These are phyloP conservation scores for Agonopterix arenella DNA, from an alignment of 2,888 invertebrate genomes.

Conservation along the genomic window DNA sequence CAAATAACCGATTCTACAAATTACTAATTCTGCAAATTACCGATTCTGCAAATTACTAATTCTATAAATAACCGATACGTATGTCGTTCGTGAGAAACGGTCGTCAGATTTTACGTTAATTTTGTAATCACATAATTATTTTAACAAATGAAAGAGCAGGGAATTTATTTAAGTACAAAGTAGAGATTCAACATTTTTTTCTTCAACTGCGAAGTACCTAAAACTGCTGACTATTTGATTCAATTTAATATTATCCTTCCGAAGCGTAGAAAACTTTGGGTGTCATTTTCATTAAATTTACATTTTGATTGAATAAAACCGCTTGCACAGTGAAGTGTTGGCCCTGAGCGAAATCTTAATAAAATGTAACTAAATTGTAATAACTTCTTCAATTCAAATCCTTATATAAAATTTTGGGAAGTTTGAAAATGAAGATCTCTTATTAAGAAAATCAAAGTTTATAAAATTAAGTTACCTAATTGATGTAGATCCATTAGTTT, in stretches of 20 bases:
- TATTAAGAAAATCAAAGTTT: background rate
- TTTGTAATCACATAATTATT: too few relatives aligned
- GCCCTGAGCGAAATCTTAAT: conserved; percentile 2
- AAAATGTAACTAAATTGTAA: background rate
- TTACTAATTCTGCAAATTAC: too few relatives aligned
- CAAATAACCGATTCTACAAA: too few relatives aligned
- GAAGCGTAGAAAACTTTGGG: background rate
- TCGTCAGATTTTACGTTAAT: too few relatives aligned
- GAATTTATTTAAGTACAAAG: too few relatives aligned
- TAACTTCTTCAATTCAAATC: background rate
- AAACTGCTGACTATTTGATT: conserved; percentile 6
- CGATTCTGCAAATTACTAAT: too few relatives aligned
- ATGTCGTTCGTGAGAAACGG: too few relatives aligned
- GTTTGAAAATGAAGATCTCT: background rate
- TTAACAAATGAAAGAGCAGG: too few relatives aligned
- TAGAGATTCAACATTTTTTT: too few relatives aligned
- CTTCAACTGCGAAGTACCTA: background rate
- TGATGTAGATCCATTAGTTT: too few relatives aligned
- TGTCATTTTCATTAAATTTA: conserved; percentile 9
- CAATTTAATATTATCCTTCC: conserved; percentile 3
- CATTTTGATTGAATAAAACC: conserved; percentile 11
- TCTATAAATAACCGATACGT: too few relatives aligned
- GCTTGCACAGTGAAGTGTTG: background rate
- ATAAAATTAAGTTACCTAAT: too few relatives aligned
- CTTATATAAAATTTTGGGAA: background rate